Conservation (phyloP, 2,113 vertebrate species). For the Falcunculus frontatus region DNA sequence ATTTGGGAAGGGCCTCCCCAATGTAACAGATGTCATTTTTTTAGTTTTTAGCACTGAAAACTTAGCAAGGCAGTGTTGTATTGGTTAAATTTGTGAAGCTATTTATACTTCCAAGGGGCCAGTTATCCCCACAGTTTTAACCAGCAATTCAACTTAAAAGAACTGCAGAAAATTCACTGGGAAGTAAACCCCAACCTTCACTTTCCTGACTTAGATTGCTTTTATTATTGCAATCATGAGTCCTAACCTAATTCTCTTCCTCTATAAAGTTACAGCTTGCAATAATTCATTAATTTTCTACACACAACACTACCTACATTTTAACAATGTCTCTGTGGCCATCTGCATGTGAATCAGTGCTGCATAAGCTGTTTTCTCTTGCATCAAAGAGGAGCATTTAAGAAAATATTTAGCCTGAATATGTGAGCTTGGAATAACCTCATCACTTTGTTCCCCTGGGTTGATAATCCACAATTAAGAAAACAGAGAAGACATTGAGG, state of each 20-base stretch:
- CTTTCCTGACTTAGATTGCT: background rate
- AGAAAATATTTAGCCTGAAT: background rate
- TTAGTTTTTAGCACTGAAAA: background rate
- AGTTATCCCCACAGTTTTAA: background rate
- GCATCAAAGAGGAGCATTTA: background rate
- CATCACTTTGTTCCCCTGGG: background rate
- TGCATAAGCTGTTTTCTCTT: background rate
- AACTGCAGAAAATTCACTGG: background rate
- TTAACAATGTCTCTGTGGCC: background rate
- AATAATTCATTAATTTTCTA: background rate
- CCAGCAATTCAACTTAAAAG: background rate
- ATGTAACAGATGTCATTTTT: background rate
- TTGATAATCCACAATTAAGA: background rate
- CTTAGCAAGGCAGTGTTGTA: background rate
- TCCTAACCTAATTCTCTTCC: background rate
- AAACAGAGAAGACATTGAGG: background rate
- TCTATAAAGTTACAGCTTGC: background rate
- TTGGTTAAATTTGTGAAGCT: background rate
- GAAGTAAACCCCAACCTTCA: background rate
- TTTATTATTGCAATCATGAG: background rate
- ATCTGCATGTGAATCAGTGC: background rate
- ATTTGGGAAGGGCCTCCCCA: background rate
- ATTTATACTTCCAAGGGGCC: background rate
- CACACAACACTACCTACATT: background rate
- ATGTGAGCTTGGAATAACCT: background rate